These are phyloP conservation scores for Oeneis ivallda DNA, from an alignment of 2,888 invertebrate genomes.

Conservation along the genomic window DNA sequence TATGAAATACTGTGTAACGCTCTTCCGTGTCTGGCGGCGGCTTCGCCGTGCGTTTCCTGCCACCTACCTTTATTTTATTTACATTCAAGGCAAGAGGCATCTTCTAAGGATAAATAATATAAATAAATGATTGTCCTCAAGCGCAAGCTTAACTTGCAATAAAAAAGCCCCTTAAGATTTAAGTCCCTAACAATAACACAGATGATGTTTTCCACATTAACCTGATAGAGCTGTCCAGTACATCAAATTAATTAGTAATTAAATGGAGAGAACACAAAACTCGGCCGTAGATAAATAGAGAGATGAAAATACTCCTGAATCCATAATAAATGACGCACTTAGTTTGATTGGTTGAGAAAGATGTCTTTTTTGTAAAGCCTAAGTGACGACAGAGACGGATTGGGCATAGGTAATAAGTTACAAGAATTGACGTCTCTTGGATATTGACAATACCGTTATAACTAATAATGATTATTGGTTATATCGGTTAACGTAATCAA, in stretches of 20 bases:
- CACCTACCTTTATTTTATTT: too few relatives aligned
- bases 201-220: too few relatives aligned
- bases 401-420: neutral
- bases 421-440: neutral
- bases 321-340: constrained; percentile 26
- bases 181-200: too few relatives aligned
- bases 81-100: too few relatives aligned
- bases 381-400: neutral
- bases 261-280: constrained; percentile 28
- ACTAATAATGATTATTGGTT: neutral
- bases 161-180: too few relatives aligned
- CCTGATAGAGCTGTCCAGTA: neutral
- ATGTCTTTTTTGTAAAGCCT: constrained; percentile 1
- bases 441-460: neutral
- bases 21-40: too few relatives aligned
- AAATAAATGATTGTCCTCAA: too few relatives aligned
- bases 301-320: constrained; percentile 8
- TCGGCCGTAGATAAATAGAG: neutral
- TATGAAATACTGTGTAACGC: too few relatives aligned
- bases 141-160: too few relatives aligned
- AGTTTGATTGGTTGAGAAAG: constrained; percentile 15
- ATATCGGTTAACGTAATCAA: too few relatives aligned
- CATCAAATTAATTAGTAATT: constrained; percentile 26
- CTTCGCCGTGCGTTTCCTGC: too few relatives aligned
- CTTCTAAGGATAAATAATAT: too few relatives aligned